Conservation (phyloP, 2,797 vertebrate genomes). For the Clamator glandarius region DNA sequence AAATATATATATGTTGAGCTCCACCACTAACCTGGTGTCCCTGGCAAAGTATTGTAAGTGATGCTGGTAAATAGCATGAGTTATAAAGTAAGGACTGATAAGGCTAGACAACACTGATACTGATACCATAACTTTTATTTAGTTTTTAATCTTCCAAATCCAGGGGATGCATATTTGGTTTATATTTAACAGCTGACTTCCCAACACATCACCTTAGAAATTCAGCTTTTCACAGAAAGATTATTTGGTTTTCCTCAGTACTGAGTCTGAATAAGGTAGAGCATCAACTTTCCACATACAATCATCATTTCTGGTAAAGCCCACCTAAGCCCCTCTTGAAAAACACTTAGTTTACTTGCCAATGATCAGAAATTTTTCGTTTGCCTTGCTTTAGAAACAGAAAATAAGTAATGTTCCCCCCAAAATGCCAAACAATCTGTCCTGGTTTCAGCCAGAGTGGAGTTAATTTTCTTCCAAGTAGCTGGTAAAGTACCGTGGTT, state of each 20-base stretch:
- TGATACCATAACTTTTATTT: not conserved
- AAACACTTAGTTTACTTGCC: not conserved
- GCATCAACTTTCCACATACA: not conserved
- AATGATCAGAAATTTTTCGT: not conserved
- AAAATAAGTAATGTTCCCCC: not conserved
- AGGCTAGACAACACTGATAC: not conserved
- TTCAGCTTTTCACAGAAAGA: too few species aligned
- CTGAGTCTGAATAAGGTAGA: not conserved
- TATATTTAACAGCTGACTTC: too few species aligned
- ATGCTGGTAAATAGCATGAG: not conserved
- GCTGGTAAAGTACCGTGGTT: too few species aligned
- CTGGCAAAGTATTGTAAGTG: not conserved
- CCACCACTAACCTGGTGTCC: not conserved
- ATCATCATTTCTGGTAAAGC: not conserved
- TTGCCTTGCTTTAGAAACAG: not conserved
- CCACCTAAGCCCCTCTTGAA: not conserved
- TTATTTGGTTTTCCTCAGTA: too few species aligned
- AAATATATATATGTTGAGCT: not conserved
- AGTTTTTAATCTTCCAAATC: not conserved
- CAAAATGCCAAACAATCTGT: not conserved
- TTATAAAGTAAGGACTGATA: not conserved
- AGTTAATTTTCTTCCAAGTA: too few species aligned
- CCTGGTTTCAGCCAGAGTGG: too few species aligned
- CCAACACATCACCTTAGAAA: too few species aligned
- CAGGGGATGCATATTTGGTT: not conserved